Evolutionary conservation across 2,888 invertebrate species (phyloP).

Genomic region (Coronaproctus castanopsis): DNA sequence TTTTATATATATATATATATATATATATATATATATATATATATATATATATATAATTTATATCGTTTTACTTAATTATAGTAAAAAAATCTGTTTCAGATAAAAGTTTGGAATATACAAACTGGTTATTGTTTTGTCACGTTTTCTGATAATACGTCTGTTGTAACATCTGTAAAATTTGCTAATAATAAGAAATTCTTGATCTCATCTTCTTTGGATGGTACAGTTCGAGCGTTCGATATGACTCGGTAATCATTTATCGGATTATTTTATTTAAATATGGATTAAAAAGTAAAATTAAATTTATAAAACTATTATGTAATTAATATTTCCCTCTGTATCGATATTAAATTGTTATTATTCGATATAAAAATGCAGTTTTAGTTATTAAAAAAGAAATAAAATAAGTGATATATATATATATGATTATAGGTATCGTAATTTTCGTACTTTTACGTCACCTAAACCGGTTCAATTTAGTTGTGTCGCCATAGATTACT

Average conservation of each 20-base stretch:
- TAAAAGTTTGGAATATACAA: constrained; percentile 82
- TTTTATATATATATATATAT: background rate
- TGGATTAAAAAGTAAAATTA: background rate
- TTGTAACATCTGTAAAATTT: constrained; percentile 65
- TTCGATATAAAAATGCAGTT: too few species aligned
- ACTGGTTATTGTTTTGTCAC: constrained; percentile 91
- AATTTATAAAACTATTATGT: background rate
- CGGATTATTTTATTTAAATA: too few species aligned
- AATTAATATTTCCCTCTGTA: background rate
- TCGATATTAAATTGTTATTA: background rate
- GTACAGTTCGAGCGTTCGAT: constrained; percentile 90
- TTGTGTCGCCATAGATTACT: constrained; percentile 68
- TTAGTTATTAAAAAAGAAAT: too few species aligned
- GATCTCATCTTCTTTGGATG: constrained; percentile 85
- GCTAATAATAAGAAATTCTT: constrained; percentile 81
- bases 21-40: too few species aligned
- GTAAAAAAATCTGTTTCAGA: constrained; percentile 25
- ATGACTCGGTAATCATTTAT: constrained; percentile 42
- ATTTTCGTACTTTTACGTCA: constrained; percentile 88
- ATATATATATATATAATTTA: too few species aligned
- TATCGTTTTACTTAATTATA: too few species aligned
- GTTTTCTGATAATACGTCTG: constrained; percentile 73
- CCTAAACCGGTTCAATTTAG: constrained; percentile 81
- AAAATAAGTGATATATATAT: background rate
- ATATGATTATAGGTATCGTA: constrained; percentile 82